Percentiles rank a stretch among this genome's conserved stretches.
Conservation (phyloP, 2,113 vertebrate species). For the Melanotaenia duboulayi region DNA sequence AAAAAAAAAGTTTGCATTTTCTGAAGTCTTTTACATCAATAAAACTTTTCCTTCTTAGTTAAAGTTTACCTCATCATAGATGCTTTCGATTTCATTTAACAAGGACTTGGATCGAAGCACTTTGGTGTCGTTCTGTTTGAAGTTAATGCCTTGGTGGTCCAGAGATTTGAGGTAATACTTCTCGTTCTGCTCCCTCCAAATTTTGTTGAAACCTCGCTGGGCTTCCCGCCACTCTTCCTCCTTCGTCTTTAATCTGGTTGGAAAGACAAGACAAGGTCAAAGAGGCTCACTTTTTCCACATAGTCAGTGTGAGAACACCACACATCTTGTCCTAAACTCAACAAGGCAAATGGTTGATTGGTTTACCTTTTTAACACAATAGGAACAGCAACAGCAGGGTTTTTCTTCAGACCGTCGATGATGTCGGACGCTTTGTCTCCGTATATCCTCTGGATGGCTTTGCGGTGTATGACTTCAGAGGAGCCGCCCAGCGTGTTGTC, state of each 20-base stretch:
- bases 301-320: too few species aligned
- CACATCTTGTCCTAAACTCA: too few species aligned
- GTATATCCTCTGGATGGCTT: conserved; percentile 99
- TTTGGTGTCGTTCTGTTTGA: conserved; percentile 99
- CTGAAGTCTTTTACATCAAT: neutral
- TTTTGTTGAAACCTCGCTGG: conserved; percentile 98
- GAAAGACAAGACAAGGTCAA: neutral
- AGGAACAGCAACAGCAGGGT: conserved; percentile 92
- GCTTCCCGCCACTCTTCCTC: conserved; percentile 99
- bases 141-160: conserved; percentile 99
- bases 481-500: conserved; percentile 95
- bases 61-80: conserved; percentile 93
- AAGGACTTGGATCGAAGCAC: conserved; percentile 96
- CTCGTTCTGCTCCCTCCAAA: conserved; percentile 98
- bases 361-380: conserved; percentile 95
- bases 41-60: neutral
- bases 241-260: conserved; percentile 93
- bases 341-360: neutral
- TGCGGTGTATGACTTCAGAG: conserved; percentile 96
- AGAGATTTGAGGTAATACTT: conserved; percentile 99
- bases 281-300: too few species aligned
- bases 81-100: conserved; percentile 97
- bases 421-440: conserved; percentile 97
- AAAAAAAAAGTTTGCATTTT: neutral
- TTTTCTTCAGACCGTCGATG: conserved; percentile 96